Base-by-base conservation (phyloP, 2,797 vertebrate species). In the Onychomys arenicola region DNA sequence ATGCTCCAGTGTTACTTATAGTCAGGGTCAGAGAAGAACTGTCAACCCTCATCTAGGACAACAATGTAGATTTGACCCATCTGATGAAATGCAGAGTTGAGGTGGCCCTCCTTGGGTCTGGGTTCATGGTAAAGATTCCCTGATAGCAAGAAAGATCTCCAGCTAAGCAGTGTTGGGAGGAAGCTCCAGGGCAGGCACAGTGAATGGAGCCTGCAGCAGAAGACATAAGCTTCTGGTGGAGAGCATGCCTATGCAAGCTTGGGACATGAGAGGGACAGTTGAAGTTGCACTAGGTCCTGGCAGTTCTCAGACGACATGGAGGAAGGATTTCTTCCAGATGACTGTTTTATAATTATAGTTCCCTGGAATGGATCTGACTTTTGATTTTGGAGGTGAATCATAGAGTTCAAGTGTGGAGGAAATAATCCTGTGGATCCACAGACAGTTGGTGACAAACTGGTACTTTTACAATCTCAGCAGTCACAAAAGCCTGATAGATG, bases 321-420 rank as follows among this genome's bases (percentile, higher is more conserved):
- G 2, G 69, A 71, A 21, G 19, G 2, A 3, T 71, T 37, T 21
- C n/a, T 71, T 37, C 69, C n/a, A 21, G 99, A 99, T n/a, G 99
- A 99, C 86, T 99, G 99, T 93, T 99, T 99, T 96, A 99, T 99
- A 95, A 98, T 99, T 40, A 99, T 99, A 95, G 99, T 99, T 96
- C 97, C 99, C 61, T 99, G 93, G 99, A 99, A 97, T 99, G 99
- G 94, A 99, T 99, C 94, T 98, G 99, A 49, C 98, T 99, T 37
- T 98, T 99, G 90, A 99, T 99, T 65, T 97, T 99, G 91, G 99
- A 99, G 99, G 99, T 99, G 97, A 98, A 98, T 93, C 93, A 6
- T 1, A 4, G 49, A 37, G 6, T 65, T 95, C 34, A 59, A 11
- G 65, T 19, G n/a, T 84, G 34, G 34, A 71, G 52, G 92, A 88